Evolutionary conservation across 2,888 invertebrate genomes (phyloP).

Genomic region (Hesperia comma): DNA sequence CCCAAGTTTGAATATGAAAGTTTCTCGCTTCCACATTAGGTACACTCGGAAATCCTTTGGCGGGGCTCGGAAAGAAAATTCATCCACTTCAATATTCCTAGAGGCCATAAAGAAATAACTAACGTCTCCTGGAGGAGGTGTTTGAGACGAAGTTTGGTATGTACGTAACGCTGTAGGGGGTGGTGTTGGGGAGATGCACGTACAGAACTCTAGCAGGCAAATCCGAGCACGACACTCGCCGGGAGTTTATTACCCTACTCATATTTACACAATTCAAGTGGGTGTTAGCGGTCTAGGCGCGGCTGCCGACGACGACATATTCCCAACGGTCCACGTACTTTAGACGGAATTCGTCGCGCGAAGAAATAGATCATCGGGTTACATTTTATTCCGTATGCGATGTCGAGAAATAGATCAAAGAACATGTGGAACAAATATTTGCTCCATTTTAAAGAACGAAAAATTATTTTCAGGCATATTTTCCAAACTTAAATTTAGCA

Average conservation of each 20-base stretch:
- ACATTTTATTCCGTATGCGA: slow-evolving; percentile 34
- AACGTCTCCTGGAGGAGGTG: slow-evolving; percentile 60
- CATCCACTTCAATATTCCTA: slow-evolving; percentile 44
- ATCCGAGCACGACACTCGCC: slow-evolving; percentile 71
- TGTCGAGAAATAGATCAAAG: slow-evolving; percentile 26
- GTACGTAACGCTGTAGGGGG: slow-evolving; percentile 53
- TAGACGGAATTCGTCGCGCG: slow-evolving; percentile 37
- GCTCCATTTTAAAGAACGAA: slow-evolving; percentile 8
- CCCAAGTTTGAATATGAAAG: slow-evolving; percentile 19
- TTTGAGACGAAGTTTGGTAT: slow-evolving; percentile 66
- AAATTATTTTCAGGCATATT: slow-evolving; percentile 6
- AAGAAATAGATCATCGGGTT: slow-evolving; percentile 39
- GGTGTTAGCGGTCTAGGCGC: slow-evolving; percentile 66
- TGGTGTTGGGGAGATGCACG: slow-evolving; percentile 64
- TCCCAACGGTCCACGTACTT: slow-evolving; percentile 49
- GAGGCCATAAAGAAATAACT: slow-evolving; percentile 55
- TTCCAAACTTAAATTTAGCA: not conserved
- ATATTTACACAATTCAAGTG: slow-evolving; percentile 78
- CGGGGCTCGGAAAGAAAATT: slow-evolving; percentile 32
- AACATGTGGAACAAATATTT: slow-evolving; percentile 23
- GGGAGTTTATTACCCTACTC: slow-evolving; percentile 77
- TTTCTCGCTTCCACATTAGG: slow-evolving; percentile 27
- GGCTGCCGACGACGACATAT: slow-evolving; percentile 49
- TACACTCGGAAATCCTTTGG: slow-evolving; percentile 26
- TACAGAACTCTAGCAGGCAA: slow-evolving; percentile 74